Evolutionary conservation across 2,888 invertebrate genomes (phyloP).

Genomic region (Lumbricus terrestris): DNA sequence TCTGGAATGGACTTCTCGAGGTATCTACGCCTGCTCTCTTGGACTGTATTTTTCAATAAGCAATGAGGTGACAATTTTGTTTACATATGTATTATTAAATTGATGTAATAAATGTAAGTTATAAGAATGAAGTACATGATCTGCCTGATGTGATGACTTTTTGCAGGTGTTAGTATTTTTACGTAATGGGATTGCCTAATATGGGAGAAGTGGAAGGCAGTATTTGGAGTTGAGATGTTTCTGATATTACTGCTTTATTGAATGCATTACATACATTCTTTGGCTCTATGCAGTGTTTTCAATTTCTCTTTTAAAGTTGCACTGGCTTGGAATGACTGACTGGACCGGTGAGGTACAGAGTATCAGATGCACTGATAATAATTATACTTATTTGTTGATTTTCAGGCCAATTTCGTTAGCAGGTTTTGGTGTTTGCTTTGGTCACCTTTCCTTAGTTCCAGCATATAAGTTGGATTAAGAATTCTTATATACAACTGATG

Average conservation of each 20-base stretch:
- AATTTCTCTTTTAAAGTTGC: slow-evolving; percentile 9
- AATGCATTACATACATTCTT: neutral
- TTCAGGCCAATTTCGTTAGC: neutral
- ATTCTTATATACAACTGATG: neutral
- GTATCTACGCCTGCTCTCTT: too few species aligned
- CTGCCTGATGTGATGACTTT: too few species aligned
- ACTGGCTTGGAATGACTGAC: neutral
- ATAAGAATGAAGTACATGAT: too few species aligned
- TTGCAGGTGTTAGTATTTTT: neutral
- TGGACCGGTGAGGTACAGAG: neutral
- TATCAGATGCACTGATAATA: too few species aligned
- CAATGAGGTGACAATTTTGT: too few species aligned
- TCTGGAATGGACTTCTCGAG: too few species aligned
- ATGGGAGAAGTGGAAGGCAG: neutral
- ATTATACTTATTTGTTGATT: neutral
- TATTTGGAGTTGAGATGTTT: neutral
- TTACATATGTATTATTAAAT: too few species aligned
- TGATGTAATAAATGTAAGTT: too few species aligned
- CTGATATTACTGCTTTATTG: neutral
- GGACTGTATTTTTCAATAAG: too few species aligned
- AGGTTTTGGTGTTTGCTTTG: neutral
- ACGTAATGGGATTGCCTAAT: neutral
- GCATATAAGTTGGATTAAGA: too few species aligned
- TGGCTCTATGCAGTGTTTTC: neutral
- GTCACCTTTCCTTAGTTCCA: neutral